phyloP scores from a whole-genome alignment of 2,113 vertebrate species.

The Lontra canadensis region DNA sequence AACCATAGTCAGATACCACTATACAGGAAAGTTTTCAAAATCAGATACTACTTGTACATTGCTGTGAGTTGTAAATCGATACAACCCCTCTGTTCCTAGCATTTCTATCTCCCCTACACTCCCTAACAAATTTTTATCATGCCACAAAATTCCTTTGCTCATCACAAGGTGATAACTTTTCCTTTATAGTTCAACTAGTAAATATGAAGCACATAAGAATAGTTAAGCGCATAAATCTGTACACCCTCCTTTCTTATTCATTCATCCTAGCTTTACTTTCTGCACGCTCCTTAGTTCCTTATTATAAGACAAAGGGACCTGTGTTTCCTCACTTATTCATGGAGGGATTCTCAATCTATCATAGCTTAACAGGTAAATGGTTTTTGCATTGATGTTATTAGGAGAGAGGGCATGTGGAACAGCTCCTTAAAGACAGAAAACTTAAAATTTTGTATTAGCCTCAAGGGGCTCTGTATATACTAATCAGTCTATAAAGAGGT shows the following conservation, averaged over 20 bases:
- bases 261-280: background rate
- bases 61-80: background rate
- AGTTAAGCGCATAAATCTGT: background rate
- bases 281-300: background rate
- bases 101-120: background rate
- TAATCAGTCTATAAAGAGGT: background rate
- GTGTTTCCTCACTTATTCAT: background rate
- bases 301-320: background rate
- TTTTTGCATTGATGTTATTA: background rate
- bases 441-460: background rate
- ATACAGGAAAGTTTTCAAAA: background rate
- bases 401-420: background rate
- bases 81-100: background rate
- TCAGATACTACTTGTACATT: background rate
- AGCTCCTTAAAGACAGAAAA: background rate
- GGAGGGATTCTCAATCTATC: background rate
- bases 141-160: background rate
- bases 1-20: background rate
- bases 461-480: background rate
- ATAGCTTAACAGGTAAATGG: background rate
- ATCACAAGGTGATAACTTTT: background rate
- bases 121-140: background rate
- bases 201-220: background rate
- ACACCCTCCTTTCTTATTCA: background rate
- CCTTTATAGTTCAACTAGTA: constrained; percentile 7